Evolutionary conservation across 2,888 invertebrate species (phyloP).

Genomic region (Polylopha cassiicola): DNA sequence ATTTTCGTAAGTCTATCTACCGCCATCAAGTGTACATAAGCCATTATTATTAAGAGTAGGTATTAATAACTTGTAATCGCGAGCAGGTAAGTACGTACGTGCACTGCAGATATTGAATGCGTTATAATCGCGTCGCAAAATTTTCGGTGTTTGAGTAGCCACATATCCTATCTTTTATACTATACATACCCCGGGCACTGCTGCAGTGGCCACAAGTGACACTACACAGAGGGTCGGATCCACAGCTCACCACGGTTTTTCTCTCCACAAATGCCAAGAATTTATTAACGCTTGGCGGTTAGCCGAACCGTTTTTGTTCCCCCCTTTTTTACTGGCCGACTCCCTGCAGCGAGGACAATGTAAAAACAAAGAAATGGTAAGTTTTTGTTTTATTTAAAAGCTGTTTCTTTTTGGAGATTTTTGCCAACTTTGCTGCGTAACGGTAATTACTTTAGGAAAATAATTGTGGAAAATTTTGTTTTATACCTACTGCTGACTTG

Average conservation of each 20-base stretch:
- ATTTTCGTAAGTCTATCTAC: no score
- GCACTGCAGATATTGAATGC: no score
- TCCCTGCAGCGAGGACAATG: conserved; percentile 45
- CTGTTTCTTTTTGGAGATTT: conserved; percentile 19
- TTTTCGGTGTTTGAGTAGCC: no score
- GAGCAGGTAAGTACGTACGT: no score
- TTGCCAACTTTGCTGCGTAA: conserved; percentile 15
- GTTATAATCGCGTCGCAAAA: no score
- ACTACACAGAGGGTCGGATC: conserved; percentile 36
- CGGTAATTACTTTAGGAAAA: conserved; percentile 5
- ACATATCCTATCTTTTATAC: no score
- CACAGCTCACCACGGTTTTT: conserved; percentile 45
- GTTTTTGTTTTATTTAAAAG: conserved; percentile 26
- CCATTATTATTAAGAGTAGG: no score
- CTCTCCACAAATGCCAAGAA: conserved; percentile 56
- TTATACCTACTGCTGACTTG: no score
- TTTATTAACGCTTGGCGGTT: conserved; percentile 73
- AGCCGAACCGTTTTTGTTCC: conserved; percentile 60
- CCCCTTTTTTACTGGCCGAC: conserved; percentile 52
- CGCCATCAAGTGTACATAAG: no score
- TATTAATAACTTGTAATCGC: no score
- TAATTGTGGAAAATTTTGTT: no score
- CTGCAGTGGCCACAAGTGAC: conserved; percentile 22
- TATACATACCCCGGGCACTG: conserved; percentile 9
- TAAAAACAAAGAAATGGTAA: conserved; percentile 48